These are phyloP conservation scores for Hybos culiciformis DNA, from an alignment of 2,888 invertebrate genomes.

Conservation along the genomic window DNA sequence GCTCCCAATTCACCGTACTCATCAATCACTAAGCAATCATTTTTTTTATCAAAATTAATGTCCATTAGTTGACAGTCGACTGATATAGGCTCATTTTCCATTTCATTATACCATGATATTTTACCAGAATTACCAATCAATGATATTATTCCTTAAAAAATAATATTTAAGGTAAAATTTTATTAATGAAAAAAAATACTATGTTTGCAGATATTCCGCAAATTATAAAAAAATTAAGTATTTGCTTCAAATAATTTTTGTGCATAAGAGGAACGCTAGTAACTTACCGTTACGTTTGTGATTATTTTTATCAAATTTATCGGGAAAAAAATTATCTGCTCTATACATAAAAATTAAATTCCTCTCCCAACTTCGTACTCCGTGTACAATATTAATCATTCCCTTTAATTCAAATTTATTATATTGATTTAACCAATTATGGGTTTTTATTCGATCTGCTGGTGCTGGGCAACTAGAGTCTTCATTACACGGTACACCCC, in stretches of 20 bases:
- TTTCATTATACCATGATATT: conserved; percentile 59
- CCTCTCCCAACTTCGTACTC: conserved; percentile 46
- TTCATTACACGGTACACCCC: conserved; percentile 62
- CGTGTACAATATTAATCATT: conserved; percentile 52
- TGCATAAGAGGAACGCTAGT: too few relatives aligned
- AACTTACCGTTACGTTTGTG: conserved; percentile 41
- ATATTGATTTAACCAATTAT: conserved; percentile 54
- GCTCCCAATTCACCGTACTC: conserved; percentile 49
- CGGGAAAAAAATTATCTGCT: conserved; percentile 48
- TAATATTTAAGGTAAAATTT: too few relatives aligned
- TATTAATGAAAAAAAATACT: too few relatives aligned
- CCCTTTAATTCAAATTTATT: conserved; percentile 57
- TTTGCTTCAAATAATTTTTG: too few relatives aligned
- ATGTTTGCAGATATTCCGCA: too few relatives aligned
- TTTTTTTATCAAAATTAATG: conserved; percentile 53
- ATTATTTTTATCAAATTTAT: conserved; percentile 36
- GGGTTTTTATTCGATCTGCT: conserved; percentile 43
- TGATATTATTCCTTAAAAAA: too few relatives aligned
- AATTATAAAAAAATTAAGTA: too few relatives aligned
- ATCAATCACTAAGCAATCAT: conserved; percentile 63
- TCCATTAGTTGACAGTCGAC: conserved; percentile 63
- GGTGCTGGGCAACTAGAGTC: conserved; percentile 48
- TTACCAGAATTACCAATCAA: conserved; percentile 55
- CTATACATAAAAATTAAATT: conserved; percentile 63
- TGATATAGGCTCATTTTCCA: conserved; percentile 52